Conservation (phyloP, 1,140 invertebrate genomes). For the Phocides pigmalion region DNA sequence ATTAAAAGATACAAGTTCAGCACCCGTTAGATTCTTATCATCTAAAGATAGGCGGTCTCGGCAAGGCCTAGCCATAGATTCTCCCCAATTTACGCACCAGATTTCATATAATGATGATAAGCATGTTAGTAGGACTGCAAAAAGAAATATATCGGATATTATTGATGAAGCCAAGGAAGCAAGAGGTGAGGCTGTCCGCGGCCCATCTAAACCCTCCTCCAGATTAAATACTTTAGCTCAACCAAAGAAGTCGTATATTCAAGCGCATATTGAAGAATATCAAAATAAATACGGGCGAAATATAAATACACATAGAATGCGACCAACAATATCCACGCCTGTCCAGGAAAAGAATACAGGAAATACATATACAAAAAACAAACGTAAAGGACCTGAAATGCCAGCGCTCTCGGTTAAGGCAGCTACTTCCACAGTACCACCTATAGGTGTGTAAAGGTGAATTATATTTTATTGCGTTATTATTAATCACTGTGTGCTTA, state of each 20-base stretch:
- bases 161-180: constrained; percentile 73
- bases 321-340: constrained; percentile 30
- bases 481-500: not conserved
- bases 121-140: constrained; percentile 37
- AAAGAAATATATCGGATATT: constrained; percentile 59
- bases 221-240: constrained; percentile 69
- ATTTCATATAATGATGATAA: constrained; percentile 27
- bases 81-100: not conserved
- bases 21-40: not conserved
- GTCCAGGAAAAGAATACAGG: constrained; percentile 40
- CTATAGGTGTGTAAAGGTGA: constrained; percentile 78
- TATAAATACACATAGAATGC: constrained; percentile 46
- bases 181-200: constrained; percentile 69
- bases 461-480: constrained; percentile 45
- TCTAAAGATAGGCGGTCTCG: constrained; percentile 7
- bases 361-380: constrained; percentile 38
- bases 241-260: constrained; percentile 62
- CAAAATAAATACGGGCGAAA: constrained; percentile 51
- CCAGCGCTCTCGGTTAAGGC: constrained; percentile 30
- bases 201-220: constrained; percentile 58
- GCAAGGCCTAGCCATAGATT: not conserved
- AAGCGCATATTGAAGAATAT: constrained; percentile 59
- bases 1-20: not conserved
- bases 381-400: constrained; percentile 36
- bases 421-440: constrained; percentile 31